Percentiles rank a stretch among this genome's conserved stretches.
These are phyloP conservation scores for Contarinia nasturtii DNA, from an alignment of 1,140 invertebrate species.

Conservation along the genomic window DNA sequence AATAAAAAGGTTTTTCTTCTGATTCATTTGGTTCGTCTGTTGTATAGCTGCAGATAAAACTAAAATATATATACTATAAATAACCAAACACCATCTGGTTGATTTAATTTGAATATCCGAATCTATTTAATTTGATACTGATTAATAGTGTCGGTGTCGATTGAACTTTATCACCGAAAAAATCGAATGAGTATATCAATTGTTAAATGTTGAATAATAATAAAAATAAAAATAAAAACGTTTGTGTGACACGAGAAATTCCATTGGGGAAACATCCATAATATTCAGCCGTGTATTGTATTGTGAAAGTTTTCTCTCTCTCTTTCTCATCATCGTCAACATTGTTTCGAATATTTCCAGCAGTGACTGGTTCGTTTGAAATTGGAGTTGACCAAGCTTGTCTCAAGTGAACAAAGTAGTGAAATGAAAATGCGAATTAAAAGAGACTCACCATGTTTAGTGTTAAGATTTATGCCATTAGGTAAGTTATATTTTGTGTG, in stretches of 20 bases:
- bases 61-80: too few species aligned
- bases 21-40: too few species aligned
- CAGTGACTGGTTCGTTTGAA: too few species aligned
- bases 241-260: slow-evolving; percentile 4
- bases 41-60: too few species aligned
- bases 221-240: slow-evolving; percentile 2
- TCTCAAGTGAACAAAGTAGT: slow-evolving; percentile 22
- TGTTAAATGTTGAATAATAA: slow-evolving; percentile 8
- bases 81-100: too few species aligned
- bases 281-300: slow-evolving; percentile 11
- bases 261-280: slow-evolving; percentile 10
- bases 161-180: slow-evolving; percentile 7
- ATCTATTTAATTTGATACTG: too few species aligned
- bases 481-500: slow-evolving; percentile 22
- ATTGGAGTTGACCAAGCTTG: too few species aligned
- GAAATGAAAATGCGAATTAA: slow-evolving; percentile 40
- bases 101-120: too few species aligned
- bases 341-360: too few species aligned
- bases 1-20: too few species aligned
- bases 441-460: slow-evolving; percentile 38
- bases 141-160: too few species aligned
- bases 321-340: slow-evolving; percentile 7
- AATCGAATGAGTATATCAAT: slow-evolving; percentile 19
- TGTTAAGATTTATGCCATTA: slow-evolving; percentile 35
- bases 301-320: neutral